These are phyloP conservation scores for Penaeus monodon DNA, from an alignment of 2,888 invertebrate species.

Conservation along the genomic window DNA sequence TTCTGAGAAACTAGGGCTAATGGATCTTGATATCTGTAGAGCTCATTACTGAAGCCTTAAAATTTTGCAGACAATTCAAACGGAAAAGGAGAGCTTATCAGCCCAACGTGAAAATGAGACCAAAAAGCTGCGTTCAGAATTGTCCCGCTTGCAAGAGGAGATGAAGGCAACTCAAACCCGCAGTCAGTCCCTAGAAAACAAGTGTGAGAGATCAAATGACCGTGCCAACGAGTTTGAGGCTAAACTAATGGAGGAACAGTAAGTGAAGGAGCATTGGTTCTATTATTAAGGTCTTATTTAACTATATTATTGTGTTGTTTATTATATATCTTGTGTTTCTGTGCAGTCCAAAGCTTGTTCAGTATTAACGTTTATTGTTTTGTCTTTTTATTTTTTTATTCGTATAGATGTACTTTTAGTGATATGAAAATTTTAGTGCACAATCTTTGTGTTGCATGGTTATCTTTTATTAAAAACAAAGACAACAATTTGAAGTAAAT, in stretches of 20 bases:
- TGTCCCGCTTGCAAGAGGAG: conserved; percentile 44
- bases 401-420: too few relatives aligned
- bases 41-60: background rate
- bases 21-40: background rate
- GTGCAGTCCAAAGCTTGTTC: too few relatives aligned
- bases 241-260: conserved; percentile 44
- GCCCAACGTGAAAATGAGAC: conserved; percentile 37
- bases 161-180: conserved; percentile 25
- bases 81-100: conserved; percentile 21
- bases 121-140: conserved; percentile 37
- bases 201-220: conserved; percentile 35
- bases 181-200: conserved; percentile 25
- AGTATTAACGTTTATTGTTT: too few relatives aligned
- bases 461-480: too few relatives aligned
- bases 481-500: too few relatives aligned
- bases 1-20: too few relatives aligned
- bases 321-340: too few relatives aligned
- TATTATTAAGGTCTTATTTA: too few relatives aligned
- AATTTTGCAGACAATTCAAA: conserved; percentile 20
- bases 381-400: too few relatives aligned
- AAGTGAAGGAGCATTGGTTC: background rate
- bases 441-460: too few relatives aligned
- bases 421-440: too few relatives aligned
- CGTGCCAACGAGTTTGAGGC: conserved; percentile 42
- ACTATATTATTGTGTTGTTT: too few relatives aligned